Base-by-base conservation (phyloP, 2,888 invertebrate genomes). In the Allacma fusca region DNA sequence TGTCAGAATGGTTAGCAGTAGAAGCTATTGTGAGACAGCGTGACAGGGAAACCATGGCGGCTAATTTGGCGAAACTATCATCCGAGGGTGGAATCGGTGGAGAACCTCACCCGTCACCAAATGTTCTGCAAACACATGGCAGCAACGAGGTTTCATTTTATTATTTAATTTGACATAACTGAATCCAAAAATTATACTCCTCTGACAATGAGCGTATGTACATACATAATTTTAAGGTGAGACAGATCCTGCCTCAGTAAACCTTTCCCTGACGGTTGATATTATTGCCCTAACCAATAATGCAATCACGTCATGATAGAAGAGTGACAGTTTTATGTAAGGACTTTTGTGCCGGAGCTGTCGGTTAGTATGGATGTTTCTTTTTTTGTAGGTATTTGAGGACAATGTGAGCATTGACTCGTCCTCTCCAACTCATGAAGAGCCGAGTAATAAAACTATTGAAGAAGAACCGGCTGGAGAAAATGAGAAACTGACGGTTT, bases 1-100 rank as follows among this genome's bases (percentile, higher is more conserved):
- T 97, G 94, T 95, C 96, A 0, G 96, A 97, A 86, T 97, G 97
- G 97, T 87, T 96, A 79, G 95, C 96, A 0, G 95, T 97, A 0
- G 97, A 98, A 86, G 96, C 96, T 0, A 96, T 97, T 80, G 95
- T 97, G 0, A 88, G 91, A 70, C 94, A 94, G 85, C 87, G 91
- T 9, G 95, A 96, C 84, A 91, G 92, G 80, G 94, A 94, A 86
- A 92, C 91, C 64, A 93, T 94, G 79, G 95, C 94, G 0, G 92
- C 92, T 13, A 95, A 94, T 59, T 91, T 95, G 72, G 95, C 95
- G 7, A 92, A 95, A 85, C 88, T 95, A n/a, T 93, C 92, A 75
- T 91, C 92, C 23, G 94, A 93, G 85, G 92, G 92, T 78, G 91
- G 86, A 85, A 91, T 87, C 76, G 82, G 78, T 23, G 80, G 77